A percentile compares a stretch with the other conserved stretches of the same genome.
phyloP scores from a whole-genome alignment of 2,113 vertebrate genomes.

The Siphamia tubifer region DNA sequence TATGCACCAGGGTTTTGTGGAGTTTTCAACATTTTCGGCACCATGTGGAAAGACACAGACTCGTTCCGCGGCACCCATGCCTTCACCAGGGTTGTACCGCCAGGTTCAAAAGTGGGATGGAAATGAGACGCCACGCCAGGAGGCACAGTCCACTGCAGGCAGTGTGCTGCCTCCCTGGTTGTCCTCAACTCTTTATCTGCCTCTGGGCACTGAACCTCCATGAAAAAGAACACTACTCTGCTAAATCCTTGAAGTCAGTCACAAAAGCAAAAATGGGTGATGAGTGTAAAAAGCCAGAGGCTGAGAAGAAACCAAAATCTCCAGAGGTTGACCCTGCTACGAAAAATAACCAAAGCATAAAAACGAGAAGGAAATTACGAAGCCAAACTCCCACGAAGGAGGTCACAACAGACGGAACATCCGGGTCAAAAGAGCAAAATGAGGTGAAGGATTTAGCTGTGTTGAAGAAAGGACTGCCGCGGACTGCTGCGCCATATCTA shows the following conservation, averaged over 20 bases:
- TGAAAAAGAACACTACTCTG: conserved; percentile 87
- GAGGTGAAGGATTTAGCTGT: conserved; percentile 12
- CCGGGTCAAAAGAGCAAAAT: conserved; percentile 53
- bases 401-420: conserved; percentile 53
- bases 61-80: conserved; percentile 90
- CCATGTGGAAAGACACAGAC: conserved; percentile 88
- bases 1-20: conserved; percentile 89
- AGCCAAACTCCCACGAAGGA: background rate
- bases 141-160: conserved; percentile 89
- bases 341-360: background rate
- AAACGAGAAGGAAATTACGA: conserved; percentile 37
- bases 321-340: background rate
- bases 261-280: background rate
- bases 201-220: conserved; percentile 90
- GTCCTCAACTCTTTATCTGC: conserved; percentile 85
- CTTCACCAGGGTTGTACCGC: conserved; percentile 89
- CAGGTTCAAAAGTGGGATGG: conserved; percentile 87
- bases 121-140: conserved; percentile 88
- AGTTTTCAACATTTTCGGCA: conserved; percentile 92
- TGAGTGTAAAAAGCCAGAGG: background rate
- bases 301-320: background rate
- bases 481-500: background rate
- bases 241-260: conserved; percentile 10
- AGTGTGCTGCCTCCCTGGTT: conserved; percentile 88
- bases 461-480: conserved; percentile 35